A percentile compares a stretch with the other conserved stretches of the same genome.
Conservation (phyloP, 2,113 vertebrate species). For the Heterochromis multidens region DNA sequence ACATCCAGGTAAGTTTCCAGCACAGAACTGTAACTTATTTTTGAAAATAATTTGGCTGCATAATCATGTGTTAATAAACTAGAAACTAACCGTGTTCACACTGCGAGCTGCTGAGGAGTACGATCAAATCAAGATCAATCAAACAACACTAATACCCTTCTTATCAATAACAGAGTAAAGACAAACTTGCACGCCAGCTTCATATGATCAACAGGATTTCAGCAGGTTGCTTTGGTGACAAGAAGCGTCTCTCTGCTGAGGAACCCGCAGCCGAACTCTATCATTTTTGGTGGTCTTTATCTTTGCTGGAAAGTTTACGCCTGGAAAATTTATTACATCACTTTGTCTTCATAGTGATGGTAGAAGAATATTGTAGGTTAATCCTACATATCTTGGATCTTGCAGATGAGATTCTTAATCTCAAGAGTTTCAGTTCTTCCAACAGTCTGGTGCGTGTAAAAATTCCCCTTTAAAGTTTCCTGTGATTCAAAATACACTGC, state of each 20-base stretch:
- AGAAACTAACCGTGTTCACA: constrained; percentile 27
- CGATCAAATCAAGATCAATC: not conserved
- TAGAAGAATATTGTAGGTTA: not conserved
- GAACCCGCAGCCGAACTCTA: too few relatives aligned
- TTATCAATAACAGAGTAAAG: not conserved
- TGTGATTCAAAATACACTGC: not conserved
- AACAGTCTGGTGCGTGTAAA: not conserved
- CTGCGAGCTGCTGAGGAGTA: not conserved
- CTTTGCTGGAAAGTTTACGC: not conserved
- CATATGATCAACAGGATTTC: too few relatives aligned
- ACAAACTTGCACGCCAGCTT: fast-evolving
- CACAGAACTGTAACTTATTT: not conserved
- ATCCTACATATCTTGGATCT: fast-evolving
- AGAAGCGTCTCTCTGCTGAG: not conserved
- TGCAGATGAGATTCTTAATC: not conserved
- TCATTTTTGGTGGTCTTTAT: too few relatives aligned
- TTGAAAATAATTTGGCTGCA: not conserved
- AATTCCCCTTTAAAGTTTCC: not conserved
- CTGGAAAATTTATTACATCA: not conserved
- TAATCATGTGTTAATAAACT: not conserved
- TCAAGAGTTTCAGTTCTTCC: fast-evolving
- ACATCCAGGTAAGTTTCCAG: not conserved
- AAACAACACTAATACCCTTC: not conserved
- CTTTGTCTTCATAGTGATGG: too few relatives aligned
- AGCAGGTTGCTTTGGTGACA: too few relatives aligned